Percentiles rank a stretch among this genome's conserved stretches.
Conservation (phyloP, 2,797 vertebrate species). For the Rhyacichthys aspro region DNA sequence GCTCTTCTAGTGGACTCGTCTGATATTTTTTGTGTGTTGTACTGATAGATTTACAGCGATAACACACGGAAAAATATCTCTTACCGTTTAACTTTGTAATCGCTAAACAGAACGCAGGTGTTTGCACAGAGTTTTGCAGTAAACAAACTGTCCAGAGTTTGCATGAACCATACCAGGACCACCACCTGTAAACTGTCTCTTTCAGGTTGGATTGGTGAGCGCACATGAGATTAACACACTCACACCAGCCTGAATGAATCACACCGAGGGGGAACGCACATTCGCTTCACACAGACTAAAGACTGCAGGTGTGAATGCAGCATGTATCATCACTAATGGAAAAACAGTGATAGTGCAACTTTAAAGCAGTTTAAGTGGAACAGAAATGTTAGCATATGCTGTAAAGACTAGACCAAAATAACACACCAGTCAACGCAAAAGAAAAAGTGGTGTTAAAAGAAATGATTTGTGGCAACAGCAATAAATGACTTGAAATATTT, state of each 20-base stretch:
- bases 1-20: too few relatives aligned
- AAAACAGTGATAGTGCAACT: neutral
- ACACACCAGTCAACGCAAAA: too few relatives aligned
- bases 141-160: neutral
- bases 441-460: too few relatives aligned
- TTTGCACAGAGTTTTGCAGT: neutral
- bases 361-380: neutral
- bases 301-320: neutral
- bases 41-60: too few relatives aligned
- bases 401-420: too few relatives aligned
- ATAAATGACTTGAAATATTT: too few relatives aligned
- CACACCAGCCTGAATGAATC: neutral
- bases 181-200: neutral
- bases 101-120: too few relatives aligned
- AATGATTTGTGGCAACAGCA: too few relatives aligned
- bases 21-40: too few relatives aligned
- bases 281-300: neutral
- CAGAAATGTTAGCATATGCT: too few relatives aligned
- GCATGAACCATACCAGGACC: neutral
- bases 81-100: neutral
- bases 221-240: neutral
- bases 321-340: too few relatives aligned
- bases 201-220: neutral
- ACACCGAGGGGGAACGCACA: neutral
- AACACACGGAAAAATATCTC: too few relatives aligned